Evolutionary conservation across 2,113 vertebrate genomes (phyloP).

Genomic region (Menura novaehollandiae): DNA sequence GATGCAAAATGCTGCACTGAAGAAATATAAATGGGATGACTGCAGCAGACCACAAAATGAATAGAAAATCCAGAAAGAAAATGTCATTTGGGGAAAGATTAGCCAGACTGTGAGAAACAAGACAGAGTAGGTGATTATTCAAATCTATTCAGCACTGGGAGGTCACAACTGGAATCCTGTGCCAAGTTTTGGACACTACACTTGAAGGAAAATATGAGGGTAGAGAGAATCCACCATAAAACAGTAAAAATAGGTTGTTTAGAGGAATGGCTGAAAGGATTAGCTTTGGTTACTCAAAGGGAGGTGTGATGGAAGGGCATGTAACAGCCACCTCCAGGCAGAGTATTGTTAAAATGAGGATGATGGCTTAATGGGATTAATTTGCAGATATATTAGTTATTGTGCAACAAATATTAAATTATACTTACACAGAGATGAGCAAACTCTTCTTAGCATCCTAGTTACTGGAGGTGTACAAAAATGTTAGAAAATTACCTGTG

Average conservation of each 20-base stretch:
- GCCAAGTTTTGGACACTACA: background rate
- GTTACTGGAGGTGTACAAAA: background rate
- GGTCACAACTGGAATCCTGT: background rate
- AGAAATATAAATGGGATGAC: background rate
- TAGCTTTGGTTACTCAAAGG: background rate
- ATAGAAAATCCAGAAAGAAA: slow-evolving; percentile 5
- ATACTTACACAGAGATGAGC: background rate
- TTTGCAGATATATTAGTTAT: background rate
- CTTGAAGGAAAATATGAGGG: background rate
- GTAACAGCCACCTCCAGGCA: background rate
- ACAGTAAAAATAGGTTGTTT: background rate
- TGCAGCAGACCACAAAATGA: background rate
- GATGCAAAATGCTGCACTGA: background rate
- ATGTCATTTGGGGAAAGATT: background rate
- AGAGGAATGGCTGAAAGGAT: background rate
- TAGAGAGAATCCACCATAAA: background rate
- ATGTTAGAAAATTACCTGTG: background rate
- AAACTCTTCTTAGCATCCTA: background rate
- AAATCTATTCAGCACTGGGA: background rate
- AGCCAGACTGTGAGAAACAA: background rate
- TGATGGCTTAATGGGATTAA: background rate
- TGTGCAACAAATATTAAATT: background rate
- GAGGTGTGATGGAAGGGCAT: background rate
- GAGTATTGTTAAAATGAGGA: background rate
- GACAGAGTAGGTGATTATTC: background rate